These are phyloP conservation scores for Indicator indicator DNA, from an alignment of 2,113 vertebrate species.

Conservation along the genomic window DNA sequence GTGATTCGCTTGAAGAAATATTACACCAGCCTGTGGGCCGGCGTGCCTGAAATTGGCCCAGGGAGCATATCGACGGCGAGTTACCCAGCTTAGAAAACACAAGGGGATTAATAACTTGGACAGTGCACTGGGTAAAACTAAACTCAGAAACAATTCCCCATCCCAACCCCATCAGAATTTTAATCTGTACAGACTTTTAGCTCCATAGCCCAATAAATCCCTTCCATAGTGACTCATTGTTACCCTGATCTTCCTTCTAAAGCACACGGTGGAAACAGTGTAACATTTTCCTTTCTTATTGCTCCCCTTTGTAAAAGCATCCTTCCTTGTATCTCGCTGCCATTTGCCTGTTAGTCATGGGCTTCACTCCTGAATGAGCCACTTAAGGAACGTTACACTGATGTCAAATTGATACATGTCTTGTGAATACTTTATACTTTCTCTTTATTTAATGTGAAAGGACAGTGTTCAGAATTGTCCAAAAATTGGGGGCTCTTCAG, in stretches of 20 bases:
- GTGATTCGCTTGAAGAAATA: slow-evolving; percentile 69
- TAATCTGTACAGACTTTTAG: slow-evolving; percentile 60
- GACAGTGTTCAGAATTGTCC: neutral
- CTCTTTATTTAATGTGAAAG: slow-evolving; percentile 35
- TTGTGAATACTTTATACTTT: slow-evolving; percentile 48
- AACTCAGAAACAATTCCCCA: slow-evolving; percentile 12
- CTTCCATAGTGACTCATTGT: slow-evolving; percentile 42
- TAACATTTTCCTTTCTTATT: slow-evolving; percentile 42
- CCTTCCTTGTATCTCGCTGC: slow-evolving; percentile 52
- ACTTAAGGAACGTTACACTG: slow-evolving; percentile 61
- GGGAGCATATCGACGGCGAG: slow-evolving; percentile 29
- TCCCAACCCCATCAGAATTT: slow-evolving; percentile 24
- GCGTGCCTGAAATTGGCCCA: slow-evolving; percentile 47
- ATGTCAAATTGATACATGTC: slow-evolving; percentile 67
- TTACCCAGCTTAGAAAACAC: slow-evolving; percentile 24
- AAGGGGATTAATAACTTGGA: slow-evolving; percentile 56
- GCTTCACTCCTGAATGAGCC: slow-evolving; percentile 52
- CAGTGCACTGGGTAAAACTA: slow-evolving; percentile 1
- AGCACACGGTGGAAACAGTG: slow-evolving; percentile 44
- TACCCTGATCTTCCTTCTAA: slow-evolving; percentile 32
- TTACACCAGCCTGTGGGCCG: slow-evolving; percentile 44
- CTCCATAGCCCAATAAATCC: slow-evolving; percentile 21
- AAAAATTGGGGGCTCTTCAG: neutral
- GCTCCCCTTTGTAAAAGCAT: slow-evolving; percentile 66
- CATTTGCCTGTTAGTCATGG: slow-evolving; percentile 68